phyloP scores from a whole-genome alignment of 2,797 vertebrate species.

The Neosalanx taihuensis region DNA sequence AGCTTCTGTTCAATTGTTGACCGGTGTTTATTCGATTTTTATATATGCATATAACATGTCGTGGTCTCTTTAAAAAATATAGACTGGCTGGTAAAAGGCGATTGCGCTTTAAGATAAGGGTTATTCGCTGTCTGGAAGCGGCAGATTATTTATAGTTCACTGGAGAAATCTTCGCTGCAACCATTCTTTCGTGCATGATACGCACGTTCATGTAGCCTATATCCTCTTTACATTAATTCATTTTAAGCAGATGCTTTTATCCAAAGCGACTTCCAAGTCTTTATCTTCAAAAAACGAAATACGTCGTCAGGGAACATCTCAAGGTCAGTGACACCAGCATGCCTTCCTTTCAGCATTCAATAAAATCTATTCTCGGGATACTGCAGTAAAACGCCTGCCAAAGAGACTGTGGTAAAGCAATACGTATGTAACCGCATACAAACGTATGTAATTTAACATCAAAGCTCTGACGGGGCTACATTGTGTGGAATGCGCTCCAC shows the following conservation, averaged over 20 bases:
- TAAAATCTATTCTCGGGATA: constrained; percentile 8
- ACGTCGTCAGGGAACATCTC: not conserved
- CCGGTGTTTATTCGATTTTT: too few relatives aligned
- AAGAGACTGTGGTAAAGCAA: not conserved
- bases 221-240: not conserved
- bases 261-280: not conserved
- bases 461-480: not conserved
- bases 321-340: constrained; percentile 12
- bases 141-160: not conserved
- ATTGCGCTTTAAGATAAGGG: not conserved
- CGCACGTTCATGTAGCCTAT: not conserved
- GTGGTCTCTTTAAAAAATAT: constrained; percentile 9
- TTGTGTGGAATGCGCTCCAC: not conserved
- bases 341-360: not conserved
- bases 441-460: constrained; percentile 10
- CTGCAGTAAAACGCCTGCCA: not conserved
- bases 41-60: not conserved
- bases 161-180: not conserved
- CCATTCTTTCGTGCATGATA: not conserved
- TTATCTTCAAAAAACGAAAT: not conserved
- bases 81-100: not conserved
- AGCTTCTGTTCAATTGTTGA: not conserved
- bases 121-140: constrained; percentile 1
- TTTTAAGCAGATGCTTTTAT: too few relatives aligned
- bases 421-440: not conserved